Base-by-base conservation (phyloP, 2,113 vertebrate species). In the Brachyistius frenatus region DNA sequence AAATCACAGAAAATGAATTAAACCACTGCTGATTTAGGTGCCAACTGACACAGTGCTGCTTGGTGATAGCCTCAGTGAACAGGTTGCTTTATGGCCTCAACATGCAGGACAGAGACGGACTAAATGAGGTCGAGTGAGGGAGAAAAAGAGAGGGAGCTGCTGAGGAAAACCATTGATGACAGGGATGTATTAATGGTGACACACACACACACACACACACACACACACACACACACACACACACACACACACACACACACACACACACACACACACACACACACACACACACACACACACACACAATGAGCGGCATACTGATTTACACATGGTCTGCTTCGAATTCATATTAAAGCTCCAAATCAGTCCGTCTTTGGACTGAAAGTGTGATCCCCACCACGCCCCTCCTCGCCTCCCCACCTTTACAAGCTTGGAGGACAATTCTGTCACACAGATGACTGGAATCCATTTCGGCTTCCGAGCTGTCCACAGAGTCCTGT, bases 1-100 rank as follows among this genome's bases (percentile, higher is more conserved):
- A 86, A 83, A 81, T 87, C 83, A 76, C 54, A 56, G 66, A 30
- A 56, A 73, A 83, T 86, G 75, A 70, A 86, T 88, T 76, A 87
- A 78, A 61, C 11, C 33, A 13, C 7, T 2, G 1, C 54, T 49
- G 80, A 81, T 72, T 83, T 71, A 80, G 68, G 14, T 36, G 47
- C 64, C 46, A 68, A 46, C 56, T 68, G 66, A 33, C 15, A 16
- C 39, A 23, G 60, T 47, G 36, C 33, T 1, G 62, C 44, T 16
- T 1, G 7, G 32, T 52, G 73, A 81, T 75, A 60, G 76, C 63
- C 23, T 62, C 49, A n/a, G 76, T 56, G 66, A 82, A 79, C 63
- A 66, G 66, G 39, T 56, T 49, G 41, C 61, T 84, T 77, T 78
- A 81, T 50, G 67, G 66, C 74, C 50, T 33, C 8, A 69, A 79